These are phyloP conservation scores for Cheirogaleus medius DNA, from an alignment of 2,113 vertebrate genomes.

Conservation along the genomic window DNA sequence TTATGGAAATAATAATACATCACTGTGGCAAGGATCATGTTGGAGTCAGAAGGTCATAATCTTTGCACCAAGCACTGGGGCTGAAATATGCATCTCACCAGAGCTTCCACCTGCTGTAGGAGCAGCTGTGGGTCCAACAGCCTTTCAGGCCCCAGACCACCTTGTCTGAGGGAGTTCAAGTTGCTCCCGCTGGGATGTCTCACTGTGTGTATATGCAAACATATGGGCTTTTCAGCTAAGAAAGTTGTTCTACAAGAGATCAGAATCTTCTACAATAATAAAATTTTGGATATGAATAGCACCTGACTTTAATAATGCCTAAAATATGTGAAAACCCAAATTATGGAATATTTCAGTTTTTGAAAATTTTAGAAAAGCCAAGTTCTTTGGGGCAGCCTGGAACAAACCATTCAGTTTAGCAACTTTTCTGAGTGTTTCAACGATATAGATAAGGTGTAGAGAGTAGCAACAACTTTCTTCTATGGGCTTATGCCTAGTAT, in stretches of 20 bases:
- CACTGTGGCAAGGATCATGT: neutral
- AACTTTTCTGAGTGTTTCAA: neutral
- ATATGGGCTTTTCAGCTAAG: neutral
- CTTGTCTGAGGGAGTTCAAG: neutral
- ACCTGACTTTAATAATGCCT: neutral
- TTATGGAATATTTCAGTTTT: neutral
- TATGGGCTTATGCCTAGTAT: neutral
- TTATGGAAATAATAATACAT: slow-evolving; percentile 57
- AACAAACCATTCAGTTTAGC: neutral
- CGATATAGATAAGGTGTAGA: neutral
- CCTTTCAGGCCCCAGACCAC: neutral
- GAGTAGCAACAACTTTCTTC: neutral
- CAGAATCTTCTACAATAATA: neutral
- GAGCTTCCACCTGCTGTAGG: neutral
- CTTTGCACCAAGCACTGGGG: neutral
- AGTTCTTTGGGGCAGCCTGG: neutral
- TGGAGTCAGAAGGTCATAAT: slow-evolving; percentile 43
- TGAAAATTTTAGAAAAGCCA: neutral
- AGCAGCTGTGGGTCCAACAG: neutral
- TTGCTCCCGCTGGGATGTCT: neutral
- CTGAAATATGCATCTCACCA: slow-evolving; percentile 25
- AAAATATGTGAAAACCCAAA: neutral
- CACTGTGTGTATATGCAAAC: neutral
- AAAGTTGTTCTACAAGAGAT: neutral
- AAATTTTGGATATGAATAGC: neutral